These are phyloP conservation scores for Eolophus roseicapilla DNA, from an alignment of 2,113 vertebrate genomes.

Conservation along the genomic window DNA sequence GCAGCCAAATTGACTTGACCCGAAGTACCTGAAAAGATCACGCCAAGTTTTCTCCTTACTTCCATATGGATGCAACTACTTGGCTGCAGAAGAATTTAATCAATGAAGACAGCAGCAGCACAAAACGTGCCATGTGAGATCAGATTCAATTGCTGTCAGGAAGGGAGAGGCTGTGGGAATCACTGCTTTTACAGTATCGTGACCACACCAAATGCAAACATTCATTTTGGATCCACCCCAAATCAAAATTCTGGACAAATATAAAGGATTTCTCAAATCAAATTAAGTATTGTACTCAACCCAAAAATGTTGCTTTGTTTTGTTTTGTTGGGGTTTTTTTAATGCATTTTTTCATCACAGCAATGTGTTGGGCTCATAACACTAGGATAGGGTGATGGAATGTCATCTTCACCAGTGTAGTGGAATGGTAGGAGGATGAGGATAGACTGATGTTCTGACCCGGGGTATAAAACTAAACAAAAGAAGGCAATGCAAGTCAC, in stretches of 20 bases:
- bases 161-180: neutral
- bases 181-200: neutral
- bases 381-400: neutral
- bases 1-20: slow-evolving; percentile 43
- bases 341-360: neutral
- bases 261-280: neutral
- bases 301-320: neutral
- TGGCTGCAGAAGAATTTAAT: slow-evolving; percentile 25
- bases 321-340: neutral
- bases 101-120: slow-evolving; percentile 6
- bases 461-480: neutral
- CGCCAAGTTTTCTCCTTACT: neutral
- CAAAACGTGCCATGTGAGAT: neutral
- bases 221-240: neutral
- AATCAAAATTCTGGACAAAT: neutral
- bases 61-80: neutral
- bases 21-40: neutral
- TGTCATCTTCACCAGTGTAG: neutral
- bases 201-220: neutral
- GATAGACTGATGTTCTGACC: neutral
- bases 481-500: neutral
- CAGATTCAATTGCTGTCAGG: neutral
- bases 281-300: neutral
- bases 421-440: neutral
- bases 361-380: neutral